These are phyloP conservation scores for Amblyteles armatorius DNA, from an alignment of 2,888 invertebrate genomes.

Conservation along the genomic window DNA sequence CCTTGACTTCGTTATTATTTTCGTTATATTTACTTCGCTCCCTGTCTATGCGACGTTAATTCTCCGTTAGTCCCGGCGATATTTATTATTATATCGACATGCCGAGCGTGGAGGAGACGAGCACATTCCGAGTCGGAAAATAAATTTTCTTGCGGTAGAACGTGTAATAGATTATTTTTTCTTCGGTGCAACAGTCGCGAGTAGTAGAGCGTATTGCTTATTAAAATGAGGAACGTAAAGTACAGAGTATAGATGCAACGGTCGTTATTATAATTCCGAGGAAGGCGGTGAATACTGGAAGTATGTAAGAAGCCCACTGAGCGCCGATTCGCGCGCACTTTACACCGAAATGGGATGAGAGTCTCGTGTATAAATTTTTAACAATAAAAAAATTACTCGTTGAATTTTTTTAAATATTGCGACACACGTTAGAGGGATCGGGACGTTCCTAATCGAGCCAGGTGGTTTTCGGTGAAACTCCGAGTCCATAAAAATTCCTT, in stretches of 20 bases:
- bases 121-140: not conserved
- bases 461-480: slow-evolving; percentile 9
- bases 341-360: not conserved
- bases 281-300: not conserved
- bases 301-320: not conserved
- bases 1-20: not conserved
- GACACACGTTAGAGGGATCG: not conserved
- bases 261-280: slow-evolving; percentile 10
- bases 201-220: slow-evolving; percentile 42
- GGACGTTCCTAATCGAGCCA: not conserved
- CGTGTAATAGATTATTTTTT: not conserved
- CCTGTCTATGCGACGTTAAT: not conserved
- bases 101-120: slow-evolving; percentile 49
- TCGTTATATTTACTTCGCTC: slow-evolving; percentile 26
- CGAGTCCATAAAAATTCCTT: not conserved
- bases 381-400: not conserved
- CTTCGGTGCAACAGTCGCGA: not conserved
- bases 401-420: not conserved
- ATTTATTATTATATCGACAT: slow-evolving; percentile 35
- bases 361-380: not conserved
- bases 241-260: slow-evolving; percentile 1
- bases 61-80: slow-evolving; percentile 37
- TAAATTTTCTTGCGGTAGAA: slow-evolving; percentile 23
- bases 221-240: slow-evolving; percentile 5
- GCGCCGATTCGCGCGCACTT: not conserved